Evolutionary conservation across 2,113 vertebrate species (phyloP).

Genomic region (Piprites chloris): DNA sequence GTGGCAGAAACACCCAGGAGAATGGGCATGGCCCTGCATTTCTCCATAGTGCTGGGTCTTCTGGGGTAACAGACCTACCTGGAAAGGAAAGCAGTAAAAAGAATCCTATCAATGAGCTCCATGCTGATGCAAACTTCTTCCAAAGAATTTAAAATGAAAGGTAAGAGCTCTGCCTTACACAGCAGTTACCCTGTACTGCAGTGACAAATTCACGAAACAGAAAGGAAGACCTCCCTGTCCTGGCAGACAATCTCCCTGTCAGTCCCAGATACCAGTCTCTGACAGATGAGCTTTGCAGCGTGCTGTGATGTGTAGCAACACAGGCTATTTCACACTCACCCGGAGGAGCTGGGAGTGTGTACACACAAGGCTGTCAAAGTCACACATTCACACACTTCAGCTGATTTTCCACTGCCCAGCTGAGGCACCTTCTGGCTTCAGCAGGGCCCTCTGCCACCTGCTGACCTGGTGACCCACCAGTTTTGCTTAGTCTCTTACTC

Average conservation of each 20-base stretch:
- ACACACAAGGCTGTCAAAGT: background rate
- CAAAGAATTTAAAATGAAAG: background rate
- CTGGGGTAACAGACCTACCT: background rate
- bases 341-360: background rate
- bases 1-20: background rate
- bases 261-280: background rate
- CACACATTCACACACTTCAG: background rate
- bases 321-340: background rate
- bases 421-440: background rate
- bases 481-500: background rate
- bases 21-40: background rate
- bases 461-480: background rate
- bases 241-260: background rate
- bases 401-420: background rate
- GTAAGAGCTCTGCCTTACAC: background rate
- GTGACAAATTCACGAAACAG: background rate
- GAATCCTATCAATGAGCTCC: background rate
- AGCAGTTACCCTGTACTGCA: background rate
- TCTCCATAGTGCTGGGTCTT: rapidly evolving
- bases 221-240: background rate
- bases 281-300: background rate
- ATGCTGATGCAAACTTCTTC: background rate
- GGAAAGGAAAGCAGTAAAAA: background rate
- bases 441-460: background rate
- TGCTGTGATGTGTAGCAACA: background rate